Conservation (phyloP, 2,797 vertebrate genomes). For the Chromobotia macracanthus region DNA sequence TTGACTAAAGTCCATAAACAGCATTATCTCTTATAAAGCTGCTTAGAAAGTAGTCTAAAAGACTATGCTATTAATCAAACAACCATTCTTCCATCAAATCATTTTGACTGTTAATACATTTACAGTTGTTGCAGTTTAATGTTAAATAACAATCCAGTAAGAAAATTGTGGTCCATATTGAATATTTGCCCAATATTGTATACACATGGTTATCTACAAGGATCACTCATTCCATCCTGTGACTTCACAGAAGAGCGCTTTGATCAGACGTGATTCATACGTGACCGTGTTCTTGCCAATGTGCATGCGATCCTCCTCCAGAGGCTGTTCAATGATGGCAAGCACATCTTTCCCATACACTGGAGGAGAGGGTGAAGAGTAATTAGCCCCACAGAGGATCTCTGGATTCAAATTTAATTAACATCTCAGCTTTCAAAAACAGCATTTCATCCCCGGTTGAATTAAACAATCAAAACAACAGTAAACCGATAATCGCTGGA, state of each 20-base stretch:
- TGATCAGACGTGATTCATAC: conserved; percentile 89
- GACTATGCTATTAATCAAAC: neutral
- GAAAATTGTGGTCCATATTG: neutral
- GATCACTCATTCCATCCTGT: conserved; percentile 83
- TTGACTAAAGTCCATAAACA: conserved; percentile 42
- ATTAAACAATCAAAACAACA: conserved; percentile 26
- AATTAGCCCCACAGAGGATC: conserved; percentile 45
- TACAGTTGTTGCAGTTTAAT: neutral
- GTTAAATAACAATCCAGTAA: neutral
- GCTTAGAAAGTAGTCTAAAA: neutral
- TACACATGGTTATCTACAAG: neutral
- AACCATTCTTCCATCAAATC: neutral
- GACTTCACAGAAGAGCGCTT: conserved; percentile 89
- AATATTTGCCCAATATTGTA: neutral
- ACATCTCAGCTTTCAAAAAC: conserved; percentile 24
- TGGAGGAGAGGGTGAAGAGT: conserved; percentile 50
- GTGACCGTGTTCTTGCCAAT: conserved; percentile 92
- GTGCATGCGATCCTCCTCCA: conserved; percentile 86
- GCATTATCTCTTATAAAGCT: conserved; percentile 27
- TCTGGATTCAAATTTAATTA: conserved; percentile 46
- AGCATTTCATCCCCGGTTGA: conserved; percentile 26
- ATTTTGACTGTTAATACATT: neutral
- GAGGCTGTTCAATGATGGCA: conserved; percentile 89
- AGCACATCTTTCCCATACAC: conserved; percentile 84
- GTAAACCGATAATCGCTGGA: conserved; percentile 7